Conservation (phyloP, 2,888 invertebrate species). For the Mayetiola destructor region DNA sequence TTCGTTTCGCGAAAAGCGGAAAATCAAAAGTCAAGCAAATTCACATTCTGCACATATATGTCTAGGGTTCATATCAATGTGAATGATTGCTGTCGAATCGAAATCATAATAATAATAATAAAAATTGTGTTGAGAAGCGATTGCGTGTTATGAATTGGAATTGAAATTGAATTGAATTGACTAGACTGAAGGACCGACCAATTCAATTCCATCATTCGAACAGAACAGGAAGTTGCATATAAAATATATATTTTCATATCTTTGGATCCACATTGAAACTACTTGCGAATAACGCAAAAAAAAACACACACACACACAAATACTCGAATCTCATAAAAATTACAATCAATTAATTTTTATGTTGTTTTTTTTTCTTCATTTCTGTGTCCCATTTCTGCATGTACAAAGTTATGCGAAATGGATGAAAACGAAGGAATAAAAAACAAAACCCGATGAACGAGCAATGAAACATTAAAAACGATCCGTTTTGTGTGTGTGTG, state of each 20-base stretch:
- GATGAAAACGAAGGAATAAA: neutral
- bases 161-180: neutral
- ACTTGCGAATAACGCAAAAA: neutral
- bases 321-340: slow-evolving; percentile 4
- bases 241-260: too few species aligned
- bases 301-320: neutral
- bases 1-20: too few species aligned
- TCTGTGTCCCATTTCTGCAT: neutral
- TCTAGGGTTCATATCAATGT: too few species aligned
- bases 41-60: too few species aligned
- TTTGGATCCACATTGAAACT: too few species aligned
- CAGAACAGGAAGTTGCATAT: too few species aligned
- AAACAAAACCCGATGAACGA: too few species aligned
- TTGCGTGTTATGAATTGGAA: neutral
- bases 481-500: too few species aligned
- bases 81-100: too few species aligned
- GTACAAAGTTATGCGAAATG: neutral
- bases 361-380: neutral
- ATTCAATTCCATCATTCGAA: neutral
- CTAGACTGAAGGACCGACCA: slow-evolving; percentile 1
- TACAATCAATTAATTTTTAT: slow-evolving; percentile 9
- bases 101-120: too few species aligned
- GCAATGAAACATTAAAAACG: neutral
- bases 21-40: too few species aligned
- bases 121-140: too few species aligned